These are phyloP conservation scores for Nasua narica DNA, from an alignment of 2,797 vertebrate species.

Conservation along the genomic window DNA sequence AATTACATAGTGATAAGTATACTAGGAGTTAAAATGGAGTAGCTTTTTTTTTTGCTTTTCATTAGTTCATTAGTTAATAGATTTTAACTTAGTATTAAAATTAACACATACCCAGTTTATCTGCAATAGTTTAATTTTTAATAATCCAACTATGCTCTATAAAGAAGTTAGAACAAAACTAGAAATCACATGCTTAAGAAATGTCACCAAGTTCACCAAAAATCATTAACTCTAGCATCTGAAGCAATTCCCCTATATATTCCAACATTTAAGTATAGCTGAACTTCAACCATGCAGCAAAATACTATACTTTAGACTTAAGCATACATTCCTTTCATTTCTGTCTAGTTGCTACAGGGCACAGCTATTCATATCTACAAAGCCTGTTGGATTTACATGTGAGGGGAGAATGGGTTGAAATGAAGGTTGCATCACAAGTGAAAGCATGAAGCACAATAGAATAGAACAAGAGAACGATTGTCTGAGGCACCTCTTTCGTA, in stretches of 20 bases:
- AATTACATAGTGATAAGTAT: not conserved
- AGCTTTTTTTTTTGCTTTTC: not conserved
- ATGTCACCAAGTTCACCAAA: slow-evolving; percentile 48
- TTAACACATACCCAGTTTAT: not conserved
- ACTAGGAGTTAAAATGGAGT: not conserved
- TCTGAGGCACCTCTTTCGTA: slow-evolving; percentile 23
- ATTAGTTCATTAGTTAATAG: not conserved
- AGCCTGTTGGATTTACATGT: slow-evolving; percentile 71
- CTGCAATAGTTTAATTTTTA: not conserved
- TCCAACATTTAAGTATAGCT: slow-evolving; percentile 49
- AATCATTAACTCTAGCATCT: slow-evolving; percentile 53
- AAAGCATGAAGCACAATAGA: slow-evolving; percentile 59
- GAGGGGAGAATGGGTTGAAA: slow-evolving; percentile 69
- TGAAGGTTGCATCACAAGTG: slow-evolving; percentile 66
- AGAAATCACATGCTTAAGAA: slow-evolving; percentile 40
- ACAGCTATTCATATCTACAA: slow-evolving; percentile 75
- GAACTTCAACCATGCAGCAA: slow-evolving; percentile 40
- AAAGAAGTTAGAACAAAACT: slow-evolving; percentile 42
- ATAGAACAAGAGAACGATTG: slow-evolving; percentile 74
- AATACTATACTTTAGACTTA: slow-evolving; percentile 60
- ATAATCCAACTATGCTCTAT: not conserved
- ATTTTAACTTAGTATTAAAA: slow-evolving; percentile 44
- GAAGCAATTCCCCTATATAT: slow-evolving; percentile 49
- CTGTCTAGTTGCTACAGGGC: slow-evolving; percentile 77
- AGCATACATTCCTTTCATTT: slow-evolving; percentile 77